A percentile compares a stretch with the other conserved stretches of the same genome.
phyloP scores from a whole-genome alignment of 2,113 vertebrate species.

The Anolis sagrei region DNA sequence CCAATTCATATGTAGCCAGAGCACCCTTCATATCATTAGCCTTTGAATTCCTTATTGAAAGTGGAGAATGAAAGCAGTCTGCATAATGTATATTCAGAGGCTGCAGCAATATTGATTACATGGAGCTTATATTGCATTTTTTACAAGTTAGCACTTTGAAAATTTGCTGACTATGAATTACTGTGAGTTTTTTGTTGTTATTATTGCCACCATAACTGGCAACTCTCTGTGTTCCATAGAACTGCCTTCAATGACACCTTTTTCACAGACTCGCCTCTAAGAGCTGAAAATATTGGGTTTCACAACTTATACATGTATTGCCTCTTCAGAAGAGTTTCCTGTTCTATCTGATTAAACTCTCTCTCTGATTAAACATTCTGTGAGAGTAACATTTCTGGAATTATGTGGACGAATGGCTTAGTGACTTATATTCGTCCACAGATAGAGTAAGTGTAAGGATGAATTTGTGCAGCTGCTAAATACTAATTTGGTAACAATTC shows the following conservation, averaged over 20 bases:
- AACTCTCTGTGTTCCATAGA: background rate
- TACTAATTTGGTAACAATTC: background rate
- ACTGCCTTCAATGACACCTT: background rate
- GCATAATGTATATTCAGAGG: constrained; percentile 24
- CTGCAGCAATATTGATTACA: constrained; percentile 28
- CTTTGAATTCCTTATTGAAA: background rate
- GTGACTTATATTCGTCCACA: background rate
- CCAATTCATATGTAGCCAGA: too few relatives aligned
- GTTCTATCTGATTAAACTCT: background rate
- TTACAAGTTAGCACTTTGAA: constrained; percentile 4
- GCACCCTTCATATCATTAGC: background rate
- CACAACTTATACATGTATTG: background rate
- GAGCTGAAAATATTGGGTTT: background rate
- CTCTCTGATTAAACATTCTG: background rate
- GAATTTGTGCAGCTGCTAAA: background rate
- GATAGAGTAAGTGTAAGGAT: background rate
- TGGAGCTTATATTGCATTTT: constrained; percentile 26
- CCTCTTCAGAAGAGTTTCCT: background rate
- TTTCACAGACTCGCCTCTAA: background rate
- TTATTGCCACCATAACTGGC: background rate
- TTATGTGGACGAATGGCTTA: background rate
- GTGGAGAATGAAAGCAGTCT: constrained; percentile 15
- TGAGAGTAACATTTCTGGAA: background rate
- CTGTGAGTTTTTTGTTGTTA: background rate
- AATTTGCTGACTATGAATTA: constrained; percentile 1